These are phyloP conservation scores for Sarcophaga subvicina DNA, from an alignment of 2,888 invertebrate genomes.

Conservation along the genomic window DNA sequence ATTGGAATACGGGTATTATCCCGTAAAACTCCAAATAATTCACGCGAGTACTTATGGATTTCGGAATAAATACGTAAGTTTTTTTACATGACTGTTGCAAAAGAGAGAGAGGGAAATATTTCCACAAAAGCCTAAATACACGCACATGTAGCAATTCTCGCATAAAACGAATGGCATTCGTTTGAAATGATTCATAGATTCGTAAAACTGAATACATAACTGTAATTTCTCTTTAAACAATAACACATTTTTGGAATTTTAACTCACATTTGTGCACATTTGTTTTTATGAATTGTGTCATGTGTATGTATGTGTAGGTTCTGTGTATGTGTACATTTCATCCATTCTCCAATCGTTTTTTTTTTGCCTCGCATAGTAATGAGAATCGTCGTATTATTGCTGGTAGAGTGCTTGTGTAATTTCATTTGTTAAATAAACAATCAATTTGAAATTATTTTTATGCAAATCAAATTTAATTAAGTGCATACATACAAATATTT, in stretches of 20 bases:
- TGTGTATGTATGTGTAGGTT: neutral
- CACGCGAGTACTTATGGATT: neutral
- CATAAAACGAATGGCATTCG: neutral
- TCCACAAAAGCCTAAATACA: neutral
- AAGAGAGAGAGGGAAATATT: too few relatives aligned
- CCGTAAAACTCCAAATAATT: neutral
- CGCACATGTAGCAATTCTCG: too few relatives aligned
- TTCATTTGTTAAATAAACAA: slow-evolving; percentile 70
- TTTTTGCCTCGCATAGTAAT: slow-evolving; percentile 2
- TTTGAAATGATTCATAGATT: neutral
- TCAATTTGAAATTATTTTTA: slow-evolving; percentile 71
- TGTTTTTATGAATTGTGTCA: neutral
- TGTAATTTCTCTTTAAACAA: slow-evolving; percentile 13
- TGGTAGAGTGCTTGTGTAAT: slow-evolving; percentile 33
- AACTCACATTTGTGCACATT: neutral
- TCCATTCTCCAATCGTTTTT: neutral
- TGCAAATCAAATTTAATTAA: slow-evolving; percentile 72
- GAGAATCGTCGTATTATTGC: neutral
- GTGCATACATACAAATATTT: slow-evolving; percentile 67
- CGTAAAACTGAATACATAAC: neutral
- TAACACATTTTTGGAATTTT: neutral
- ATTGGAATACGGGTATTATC: too few relatives aligned
- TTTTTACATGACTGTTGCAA: too few relatives aligned
- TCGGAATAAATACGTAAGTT: neutral
- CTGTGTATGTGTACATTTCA: neutral